phyloP scores from a whole-genome alignment of 2,888 invertebrate species.

The Drosophila cyrtoloma region DNA sequence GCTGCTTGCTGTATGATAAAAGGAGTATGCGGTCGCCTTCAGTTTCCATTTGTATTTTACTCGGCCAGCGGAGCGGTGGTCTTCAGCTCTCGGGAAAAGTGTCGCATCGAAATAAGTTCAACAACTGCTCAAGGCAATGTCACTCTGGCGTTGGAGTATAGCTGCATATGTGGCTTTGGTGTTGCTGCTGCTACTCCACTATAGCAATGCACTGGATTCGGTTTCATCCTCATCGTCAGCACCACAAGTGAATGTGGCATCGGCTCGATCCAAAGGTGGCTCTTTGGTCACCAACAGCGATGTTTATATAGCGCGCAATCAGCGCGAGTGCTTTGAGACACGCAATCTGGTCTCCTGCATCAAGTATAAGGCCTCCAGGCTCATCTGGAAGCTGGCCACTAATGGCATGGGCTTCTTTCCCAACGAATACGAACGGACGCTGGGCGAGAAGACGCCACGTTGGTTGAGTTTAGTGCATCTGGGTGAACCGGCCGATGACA shows the following conservation, averaged over 20 bases:
- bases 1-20: constrained; percentile 61
- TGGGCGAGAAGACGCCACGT: constrained; percentile 58
- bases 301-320: constrained; percentile 80
- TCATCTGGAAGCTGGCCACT: constrained; percentile 83
- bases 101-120: constrained; percentile 3
- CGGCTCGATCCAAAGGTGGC: constrained; percentile 19
- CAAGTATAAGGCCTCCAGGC: constrained; percentile 82
- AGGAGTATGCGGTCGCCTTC: constrained; percentile 63
- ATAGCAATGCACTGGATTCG: constrained; percentile 28
- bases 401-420: constrained; percentile 83
- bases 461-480: constrained; percentile 81
- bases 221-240: not conserved
- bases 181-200: constrained; percentile 56
- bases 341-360: constrained; percentile 82
- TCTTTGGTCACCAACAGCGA: constrained; percentile 70
- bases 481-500: constrained; percentile 76
- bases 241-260: not conserved
- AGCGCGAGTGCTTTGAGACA: constrained; percentile 80
- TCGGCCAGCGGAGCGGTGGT: constrained; percentile 65
- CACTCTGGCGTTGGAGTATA: constrained; percentile 46
- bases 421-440: constrained; percentile 78
- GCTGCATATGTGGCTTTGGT: constrained; percentile 49
- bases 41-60: constrained; percentile 74
- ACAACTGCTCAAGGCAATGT: constrained; percentile 27
- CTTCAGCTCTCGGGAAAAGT: constrained; percentile 16